Evolutionary conservation across 2,888 invertebrate genomes (phyloP), one percentile per base, ranked within the genome.

Genomic region (Leucophenga maculata): DNA sequence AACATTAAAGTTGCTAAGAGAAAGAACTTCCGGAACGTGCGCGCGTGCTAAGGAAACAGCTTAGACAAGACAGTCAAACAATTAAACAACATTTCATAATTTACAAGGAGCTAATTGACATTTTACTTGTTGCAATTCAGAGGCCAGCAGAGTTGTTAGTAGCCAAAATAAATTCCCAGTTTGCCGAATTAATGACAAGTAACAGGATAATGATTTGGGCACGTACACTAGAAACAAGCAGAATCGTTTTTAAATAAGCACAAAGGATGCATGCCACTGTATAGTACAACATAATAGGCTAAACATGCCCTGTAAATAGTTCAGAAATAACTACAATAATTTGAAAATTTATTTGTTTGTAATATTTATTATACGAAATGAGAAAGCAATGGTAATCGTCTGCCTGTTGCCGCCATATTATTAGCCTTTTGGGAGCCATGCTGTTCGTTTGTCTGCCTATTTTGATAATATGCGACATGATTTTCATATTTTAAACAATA

Each of bases 161-260:
- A 26, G 26, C 6, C 22, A 3, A 65, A 32, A 31, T 59, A 16
- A 31, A 67, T 68, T 54, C 16, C 65, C 57, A 32, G 60, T 62
- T 20, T 46, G 69, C 69, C 70, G 71, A 75, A 82, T 79, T 80
- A 83, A 77, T 78, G 79, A 79, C 84, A 83, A 83, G 83, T 80
- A 82, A 76, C 81, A 75, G 84, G 79, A 81, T 80, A 84, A 80
- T 77, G 76, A 79, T 80, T 80, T 84, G 74, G 75, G 79, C 80
- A 82, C 82, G 80, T 77, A 82, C 60, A 31, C 73, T n/a, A n/a
- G 64, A 72, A 67, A 46, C 68, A 69, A 71, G 64, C 70, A 52
- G 4, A 3, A 26, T 4, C 26, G 4, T 2, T 26, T 26, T 26
- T 2, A 26, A 26, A 26, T 26, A 26, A 26, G 26, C 69, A 75